Conservation (phyloP, 2,113 vertebrate species). For the Leiothrix lutea region DNA sequence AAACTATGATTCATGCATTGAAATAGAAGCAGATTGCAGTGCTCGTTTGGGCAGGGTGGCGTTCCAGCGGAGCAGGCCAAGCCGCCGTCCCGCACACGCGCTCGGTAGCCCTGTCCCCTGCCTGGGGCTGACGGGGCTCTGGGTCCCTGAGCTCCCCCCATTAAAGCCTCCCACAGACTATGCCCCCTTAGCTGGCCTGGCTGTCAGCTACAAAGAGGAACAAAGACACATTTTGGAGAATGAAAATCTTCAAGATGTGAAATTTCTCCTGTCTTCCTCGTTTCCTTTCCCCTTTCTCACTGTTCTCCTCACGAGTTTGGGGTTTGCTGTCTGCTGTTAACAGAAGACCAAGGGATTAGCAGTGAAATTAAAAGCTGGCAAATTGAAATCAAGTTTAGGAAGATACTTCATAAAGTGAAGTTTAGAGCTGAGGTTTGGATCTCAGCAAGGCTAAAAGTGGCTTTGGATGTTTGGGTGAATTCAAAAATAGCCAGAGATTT, state of each 20-base stretch:
- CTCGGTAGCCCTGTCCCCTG: background rate
- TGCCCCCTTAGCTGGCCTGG: background rate
- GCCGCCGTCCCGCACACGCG: rapidly evolving
- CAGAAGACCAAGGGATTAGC: background rate
- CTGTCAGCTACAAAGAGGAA: background rate
- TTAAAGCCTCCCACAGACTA: background rate
- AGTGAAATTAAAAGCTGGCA: background rate
- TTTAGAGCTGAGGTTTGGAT: background rate
- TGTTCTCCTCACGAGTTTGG: background rate
- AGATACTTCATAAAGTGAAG: background rate
- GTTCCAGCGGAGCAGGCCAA: background rate
- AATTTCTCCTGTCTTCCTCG: background rate
- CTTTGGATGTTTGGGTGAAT: background rate
- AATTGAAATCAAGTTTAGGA: background rate
- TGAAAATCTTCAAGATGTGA: background rate
- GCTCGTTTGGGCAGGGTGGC: background rate
- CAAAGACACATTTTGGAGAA: background rate
- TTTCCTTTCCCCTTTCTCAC: background rate
- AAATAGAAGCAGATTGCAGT: background rate
- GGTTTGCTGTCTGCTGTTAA: background rate
- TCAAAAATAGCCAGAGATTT: background rate
- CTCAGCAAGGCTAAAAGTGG: background rate
- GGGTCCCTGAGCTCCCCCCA: background rate
- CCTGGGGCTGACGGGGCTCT: background rate
- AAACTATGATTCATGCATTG: slow-evolving; percentile 7